A percentile compares a stretch with the other conserved stretches of the same genome.
phyloP scores from a whole-genome alignment of 2,797 vertebrate genomes.

The Pseudochromis fuscus region DNA sequence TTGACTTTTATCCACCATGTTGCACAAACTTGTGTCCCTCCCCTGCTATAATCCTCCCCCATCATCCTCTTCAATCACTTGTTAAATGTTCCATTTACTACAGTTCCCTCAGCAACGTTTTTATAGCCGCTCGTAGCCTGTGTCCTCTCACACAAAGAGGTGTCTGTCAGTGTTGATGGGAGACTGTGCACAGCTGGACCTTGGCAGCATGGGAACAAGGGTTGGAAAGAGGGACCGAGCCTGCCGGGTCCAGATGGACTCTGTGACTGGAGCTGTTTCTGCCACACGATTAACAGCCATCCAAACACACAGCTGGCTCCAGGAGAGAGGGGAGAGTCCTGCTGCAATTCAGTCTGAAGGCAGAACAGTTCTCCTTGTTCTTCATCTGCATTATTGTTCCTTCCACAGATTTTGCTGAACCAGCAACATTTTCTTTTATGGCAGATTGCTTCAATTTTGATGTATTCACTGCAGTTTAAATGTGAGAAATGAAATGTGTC shows the following conservation, averaged over 20 bases:
- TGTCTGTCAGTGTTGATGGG: conserved; percentile 70
- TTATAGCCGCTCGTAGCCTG: conserved; percentile 42
- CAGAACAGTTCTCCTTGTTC: conserved; percentile 32
- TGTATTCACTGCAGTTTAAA: neutral
- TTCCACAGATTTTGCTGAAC: neutral
- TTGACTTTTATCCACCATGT: neutral
- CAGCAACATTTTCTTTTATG: neutral
- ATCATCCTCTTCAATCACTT: conserved; percentile 42
- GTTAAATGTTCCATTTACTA: conserved; percentile 59
- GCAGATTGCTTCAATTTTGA: conserved; percentile 10
- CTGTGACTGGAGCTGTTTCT: conserved; percentile 52
- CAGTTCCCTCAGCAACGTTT: conserved; percentile 42
- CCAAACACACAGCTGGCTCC: conserved; percentile 41
- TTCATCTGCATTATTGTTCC: conserved; percentile 1
- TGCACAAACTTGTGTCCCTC: neutral
- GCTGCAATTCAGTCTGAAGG: conserved; percentile 9
- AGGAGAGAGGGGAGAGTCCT: conserved; percentile 3
- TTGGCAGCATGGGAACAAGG: conserved; percentile 51
- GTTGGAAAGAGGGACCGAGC: conserved; percentile 34
- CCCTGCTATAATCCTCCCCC: conserved; percentile 1
- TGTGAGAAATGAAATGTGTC: conserved; percentile 18
- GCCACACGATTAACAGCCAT: conserved; percentile 40
- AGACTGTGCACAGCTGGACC: conserved; percentile 74
- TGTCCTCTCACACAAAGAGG: conserved; percentile 69
- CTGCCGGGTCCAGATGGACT: conserved; percentile 61